phyloP scores from a whole-genome alignment of 2,797 vertebrate genomes.

The Tadarida brasiliensis region DNA sequence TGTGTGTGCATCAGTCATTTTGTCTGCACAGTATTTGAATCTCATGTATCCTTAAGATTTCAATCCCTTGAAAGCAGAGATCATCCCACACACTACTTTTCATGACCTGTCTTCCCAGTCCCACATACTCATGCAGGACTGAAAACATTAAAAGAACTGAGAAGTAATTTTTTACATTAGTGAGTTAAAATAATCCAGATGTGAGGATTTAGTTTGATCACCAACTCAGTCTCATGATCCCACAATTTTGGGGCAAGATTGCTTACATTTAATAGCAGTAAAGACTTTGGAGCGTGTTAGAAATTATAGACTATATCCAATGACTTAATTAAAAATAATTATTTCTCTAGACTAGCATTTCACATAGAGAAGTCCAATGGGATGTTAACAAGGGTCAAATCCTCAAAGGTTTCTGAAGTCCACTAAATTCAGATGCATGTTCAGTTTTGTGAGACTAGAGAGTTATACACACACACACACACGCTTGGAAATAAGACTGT shows the following conservation, averaged over 20 bases:
- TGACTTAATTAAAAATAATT: conserved; percentile 56
- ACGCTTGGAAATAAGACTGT: background rate
- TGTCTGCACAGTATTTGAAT: background rate
- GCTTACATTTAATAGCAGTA: background rate
- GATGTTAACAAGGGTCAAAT: background rate
- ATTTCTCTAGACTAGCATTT: conserved; percentile 41
- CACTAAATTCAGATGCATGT: background rate
- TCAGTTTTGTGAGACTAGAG: background rate
- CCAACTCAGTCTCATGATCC: background rate
- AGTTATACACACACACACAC: background rate
- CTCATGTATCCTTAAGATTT: background rate
- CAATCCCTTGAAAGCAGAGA: background rate
- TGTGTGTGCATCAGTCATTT: background rate
- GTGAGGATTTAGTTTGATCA: background rate
- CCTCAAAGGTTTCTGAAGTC: background rate
- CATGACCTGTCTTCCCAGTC: background rate
- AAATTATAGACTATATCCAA: background rate
- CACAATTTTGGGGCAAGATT: background rate
- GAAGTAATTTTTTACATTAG: conserved; percentile 16
- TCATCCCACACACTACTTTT: background rate
- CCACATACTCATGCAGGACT: background rate
- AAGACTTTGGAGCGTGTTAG: background rate
- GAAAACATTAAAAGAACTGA: background rate
- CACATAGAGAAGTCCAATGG: background rate
- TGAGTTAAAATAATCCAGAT: conserved; percentile 36